Evolutionary conservation across 2,888 invertebrate species (phyloP).

Genomic region (Nomada goodeniana): DNA sequence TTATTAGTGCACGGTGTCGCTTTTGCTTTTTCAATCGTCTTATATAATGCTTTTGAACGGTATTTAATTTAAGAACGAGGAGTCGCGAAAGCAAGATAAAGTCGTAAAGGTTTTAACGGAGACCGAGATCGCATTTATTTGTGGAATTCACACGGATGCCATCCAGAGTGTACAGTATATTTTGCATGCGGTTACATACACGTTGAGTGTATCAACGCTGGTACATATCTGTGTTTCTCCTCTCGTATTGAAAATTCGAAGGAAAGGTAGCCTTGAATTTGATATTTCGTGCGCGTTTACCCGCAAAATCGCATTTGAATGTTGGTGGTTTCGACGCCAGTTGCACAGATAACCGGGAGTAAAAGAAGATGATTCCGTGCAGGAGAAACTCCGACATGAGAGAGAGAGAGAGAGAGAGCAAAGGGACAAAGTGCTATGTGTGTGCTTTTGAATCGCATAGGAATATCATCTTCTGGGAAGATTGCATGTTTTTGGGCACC

Average conservation of each 20-base stretch:
- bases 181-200: constrained; percentile 15
- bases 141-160: too few relatives aligned
- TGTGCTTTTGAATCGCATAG: background rate
- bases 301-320: background rate
- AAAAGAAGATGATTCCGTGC: background rate
- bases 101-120: background rate
- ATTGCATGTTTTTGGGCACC: too few relatives aligned
- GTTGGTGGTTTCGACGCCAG: background rate
- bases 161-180: background rate
- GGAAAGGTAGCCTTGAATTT: constrained; percentile 23
- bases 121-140: background rate
- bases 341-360: background rate
- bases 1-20: too few relatives aligned
- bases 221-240: background rate
- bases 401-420: background rate
- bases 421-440: background rate
- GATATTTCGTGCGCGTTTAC: constrained; percentile 9
- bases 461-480: too few relatives aligned
- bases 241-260: background rate
- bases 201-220: background rate
- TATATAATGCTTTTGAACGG: constrained; percentile 26
- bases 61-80: background rate
- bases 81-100: background rate
- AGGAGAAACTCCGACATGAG: too few relatives aligned
- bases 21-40: background rate